Percentiles rank a stretch among this genome's conserved stretches.
Evolutionary conservation across 2,888 invertebrate species (phyloP).

Genomic region (Amorpha juglandis): DNA sequence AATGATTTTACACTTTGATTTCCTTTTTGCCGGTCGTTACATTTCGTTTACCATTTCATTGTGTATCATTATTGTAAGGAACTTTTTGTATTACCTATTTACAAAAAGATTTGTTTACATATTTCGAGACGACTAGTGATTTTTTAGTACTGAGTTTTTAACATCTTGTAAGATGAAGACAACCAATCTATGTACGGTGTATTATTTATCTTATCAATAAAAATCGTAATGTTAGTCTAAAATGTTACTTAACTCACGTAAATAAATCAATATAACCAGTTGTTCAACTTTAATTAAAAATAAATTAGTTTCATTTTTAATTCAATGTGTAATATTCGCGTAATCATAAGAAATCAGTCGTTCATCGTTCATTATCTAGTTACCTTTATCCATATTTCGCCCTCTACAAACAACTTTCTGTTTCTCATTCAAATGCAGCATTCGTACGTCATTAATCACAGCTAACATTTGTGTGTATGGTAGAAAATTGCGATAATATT

Average conservation of each 20-base stretch:
- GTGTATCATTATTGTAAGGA: background rate
- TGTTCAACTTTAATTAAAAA: too few species aligned
- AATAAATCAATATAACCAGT: background rate
- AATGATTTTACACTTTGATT: slow-evolving; percentile 81
- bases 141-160: too few species aligned
- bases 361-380: background rate
- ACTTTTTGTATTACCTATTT: background rate
- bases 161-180: too few species aligned
- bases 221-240: too few species aligned
- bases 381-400: slow-evolving; percentile 4
- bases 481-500: slow-evolving; percentile 9
- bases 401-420: slow-evolving; percentile 4
- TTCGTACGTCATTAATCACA: background rate
- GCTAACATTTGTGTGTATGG: background rate
- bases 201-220: too few species aligned
- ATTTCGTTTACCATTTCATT: slow-evolving; percentile 13
- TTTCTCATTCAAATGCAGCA: background rate
- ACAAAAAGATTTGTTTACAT: too few species aligned
- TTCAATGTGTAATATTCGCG: too few species aligned
- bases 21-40: slow-evolving; percentile 54
- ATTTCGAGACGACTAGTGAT: too few species aligned
- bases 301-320: too few species aligned
- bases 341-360: too few species aligned
- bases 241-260: background rate
- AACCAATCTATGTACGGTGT: too few species aligned